Conservation (phyloP, 1,140 invertebrate species). For the Zaprionus capensis region DNA sequence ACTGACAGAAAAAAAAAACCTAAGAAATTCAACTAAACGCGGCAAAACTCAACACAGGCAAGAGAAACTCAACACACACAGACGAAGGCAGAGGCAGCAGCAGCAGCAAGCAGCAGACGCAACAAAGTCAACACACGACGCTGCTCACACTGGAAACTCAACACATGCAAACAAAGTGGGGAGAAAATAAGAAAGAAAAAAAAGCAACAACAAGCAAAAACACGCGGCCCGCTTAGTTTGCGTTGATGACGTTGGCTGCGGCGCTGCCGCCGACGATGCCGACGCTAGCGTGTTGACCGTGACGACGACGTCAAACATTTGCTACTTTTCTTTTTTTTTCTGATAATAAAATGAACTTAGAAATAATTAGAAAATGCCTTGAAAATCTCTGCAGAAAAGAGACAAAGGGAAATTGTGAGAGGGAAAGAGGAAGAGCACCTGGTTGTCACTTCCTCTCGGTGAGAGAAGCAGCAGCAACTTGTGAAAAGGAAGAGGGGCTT, state of each 20-base stretch:
- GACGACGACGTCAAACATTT: constrained; percentile 29
- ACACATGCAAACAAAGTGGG: constrained; percentile 26
- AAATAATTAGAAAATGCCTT: not conserved
- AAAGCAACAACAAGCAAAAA: constrained; percentile 5
- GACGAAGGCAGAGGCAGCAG: constrained; percentile 4
- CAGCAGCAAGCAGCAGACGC: too few relatives aligned
- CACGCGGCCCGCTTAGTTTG: constrained; percentile 7
- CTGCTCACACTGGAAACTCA: constrained; percentile 21
- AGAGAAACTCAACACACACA: constrained; percentile 40
- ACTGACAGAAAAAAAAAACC: constrained; percentile 15
- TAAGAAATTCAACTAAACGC: constrained; percentile 51
- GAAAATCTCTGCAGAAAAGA: not conserved
- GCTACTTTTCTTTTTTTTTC: not conserved
- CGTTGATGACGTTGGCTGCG: constrained; percentile 23
- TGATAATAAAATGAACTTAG: constrained; percentile 3
- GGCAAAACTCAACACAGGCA: constrained; percentile 52
- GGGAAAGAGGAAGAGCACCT: constrained; percentile 1
- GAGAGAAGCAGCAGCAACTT: not conserved
- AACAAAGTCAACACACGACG: not conserved
- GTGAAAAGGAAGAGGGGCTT: not conserved
- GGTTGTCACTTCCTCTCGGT: not conserved
- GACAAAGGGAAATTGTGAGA: not conserved
- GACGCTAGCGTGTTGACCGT: constrained; percentile 25
- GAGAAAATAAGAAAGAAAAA: constrained; percentile 1
- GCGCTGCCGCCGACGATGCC: constrained; percentile 1